A percentile compares a stretch with the other conserved stretches of the same genome.
phyloP scores from a whole-genome alignment of 1,140 invertebrate species.

The Zaprionus tsacasi region DNA sequence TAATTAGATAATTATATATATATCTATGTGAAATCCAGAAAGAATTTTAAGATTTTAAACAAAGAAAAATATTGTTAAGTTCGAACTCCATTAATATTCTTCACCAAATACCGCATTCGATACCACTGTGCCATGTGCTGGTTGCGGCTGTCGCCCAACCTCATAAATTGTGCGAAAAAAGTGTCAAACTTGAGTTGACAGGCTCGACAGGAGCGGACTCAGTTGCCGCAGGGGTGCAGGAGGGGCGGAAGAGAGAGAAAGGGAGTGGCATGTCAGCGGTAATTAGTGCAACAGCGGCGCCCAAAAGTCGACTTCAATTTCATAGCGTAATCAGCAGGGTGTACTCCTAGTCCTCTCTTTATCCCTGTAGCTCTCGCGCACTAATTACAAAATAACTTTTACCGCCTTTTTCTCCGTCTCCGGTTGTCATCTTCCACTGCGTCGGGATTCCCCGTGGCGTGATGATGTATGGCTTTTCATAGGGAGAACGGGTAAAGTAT shows the following conservation, averaged over 20 bases:
- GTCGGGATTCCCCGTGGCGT: constrained; percentile 69
- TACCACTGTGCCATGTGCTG: constrained; percentile 49
- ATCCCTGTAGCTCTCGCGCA: constrained; percentile 49
- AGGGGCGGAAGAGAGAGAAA: no score
- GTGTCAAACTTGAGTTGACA: constrained; percentile 82
- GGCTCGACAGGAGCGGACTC: constrained; percentile 31
- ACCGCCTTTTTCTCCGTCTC: constrained; percentile 41
- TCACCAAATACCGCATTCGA: background rate
- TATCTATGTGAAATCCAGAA: no score
- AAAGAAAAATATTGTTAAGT: no score
- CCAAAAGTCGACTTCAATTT: constrained; percentile 77
- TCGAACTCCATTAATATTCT: no score
- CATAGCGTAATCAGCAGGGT: constrained; percentile 60
- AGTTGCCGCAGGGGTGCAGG: background rate
- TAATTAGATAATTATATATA: no score
- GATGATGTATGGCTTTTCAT: constrained; percentile 78
- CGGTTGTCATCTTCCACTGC: constrained; percentile 53
- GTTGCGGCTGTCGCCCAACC: constrained; percentile 23
- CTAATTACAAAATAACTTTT: constrained; percentile 83
- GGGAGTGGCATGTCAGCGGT: constrained; percentile 59
- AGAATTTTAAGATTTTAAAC: no score
- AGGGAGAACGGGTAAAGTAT: constrained; percentile 11
- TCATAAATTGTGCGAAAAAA: constrained; percentile 78
- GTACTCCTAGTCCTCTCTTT: constrained; percentile 31
- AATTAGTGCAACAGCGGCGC: constrained; percentile 72